Conservation (phyloP, 2,888 invertebrate species). For the Saturnia japonica region DNA sequence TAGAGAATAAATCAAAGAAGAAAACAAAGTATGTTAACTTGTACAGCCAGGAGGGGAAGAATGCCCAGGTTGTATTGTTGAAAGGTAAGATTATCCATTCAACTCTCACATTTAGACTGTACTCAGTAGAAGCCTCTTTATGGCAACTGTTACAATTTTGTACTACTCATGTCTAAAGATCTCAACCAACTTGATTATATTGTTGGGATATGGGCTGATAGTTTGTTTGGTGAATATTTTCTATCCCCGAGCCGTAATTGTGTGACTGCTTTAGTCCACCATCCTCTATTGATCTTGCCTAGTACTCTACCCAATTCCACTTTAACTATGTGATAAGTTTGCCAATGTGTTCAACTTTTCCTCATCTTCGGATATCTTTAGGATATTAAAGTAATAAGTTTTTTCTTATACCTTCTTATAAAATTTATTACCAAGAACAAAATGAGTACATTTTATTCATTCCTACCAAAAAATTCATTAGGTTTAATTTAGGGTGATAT, state of each 20-base stretch:
- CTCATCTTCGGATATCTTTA: not conserved
- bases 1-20: conserved; percentile 76
- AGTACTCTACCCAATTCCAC: no score
- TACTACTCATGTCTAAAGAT: not conserved
- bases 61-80: conserved; percentile 79
- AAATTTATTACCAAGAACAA: not conserved
- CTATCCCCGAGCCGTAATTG: no score
- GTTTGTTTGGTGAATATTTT: no score
- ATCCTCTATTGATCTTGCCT: no score
- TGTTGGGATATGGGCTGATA: not conserved
- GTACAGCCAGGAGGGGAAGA: conserved; percentile 86
- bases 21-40: conserved; percentile 88
- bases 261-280: no score
- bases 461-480: no score
- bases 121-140: not conserved
- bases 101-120: not conserved
- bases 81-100: conserved; percentile 57
- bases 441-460: no score
- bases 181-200: not conserved
- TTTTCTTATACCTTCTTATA: not conserved
- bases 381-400: not conserved
- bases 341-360: not conserved
- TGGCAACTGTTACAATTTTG: not conserved
- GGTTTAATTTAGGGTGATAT: no score
- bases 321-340: no score